Evolutionary conservation across 2,888 invertebrate genomes (phyloP), one percentile per base, ranked within the genome.

Genomic region (Phymatocera aterrima): DNA sequence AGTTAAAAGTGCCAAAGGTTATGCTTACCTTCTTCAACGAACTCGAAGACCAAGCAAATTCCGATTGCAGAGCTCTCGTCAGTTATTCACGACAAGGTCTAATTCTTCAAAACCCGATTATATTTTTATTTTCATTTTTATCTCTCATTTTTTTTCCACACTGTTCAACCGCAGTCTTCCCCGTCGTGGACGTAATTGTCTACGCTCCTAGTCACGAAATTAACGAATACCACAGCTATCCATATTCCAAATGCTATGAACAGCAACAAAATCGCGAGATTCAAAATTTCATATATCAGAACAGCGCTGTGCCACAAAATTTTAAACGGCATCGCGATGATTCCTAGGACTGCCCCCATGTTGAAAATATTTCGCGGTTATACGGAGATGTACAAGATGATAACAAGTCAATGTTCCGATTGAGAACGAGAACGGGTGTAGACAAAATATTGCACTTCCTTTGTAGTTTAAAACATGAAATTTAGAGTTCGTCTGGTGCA

Each of bases 271-370:
- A 75, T 37, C n/a, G 60, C 21, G 8, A 60, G 12, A 24, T 43
- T 57, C 2, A 60, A 31, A 2, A 75, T 28, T 8, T 75, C 60
- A 28, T 60, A 75, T 10, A 75, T 24, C 15, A 75, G 40, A 18
- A 60, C 54, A 40, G 21, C 37, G 24, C 24, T 40, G 60, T 15
- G n/a, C 75, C 57, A 75, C 2, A 75, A 24, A 24, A 75, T 24
- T 57, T 75, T 75, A 57, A 75, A 75, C 15, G 75, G 75, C 46
- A 75, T 57, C 6, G n/a, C 2, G 60, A 75, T 40, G 21, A 75
- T 31, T 2, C 75, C 60, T 24, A 75, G 31, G 40, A 75, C n/a
- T 1, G 43, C 12, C 6, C 75, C 75, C 75, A 75, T 75, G 57
- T 34, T 40, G 15, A 24, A n/a, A 18, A 10, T 34, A 64, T 37